phyloP scores from a whole-genome alignment of 2,113 vertebrate genomes.

The Acanthisitta chloris region DNA sequence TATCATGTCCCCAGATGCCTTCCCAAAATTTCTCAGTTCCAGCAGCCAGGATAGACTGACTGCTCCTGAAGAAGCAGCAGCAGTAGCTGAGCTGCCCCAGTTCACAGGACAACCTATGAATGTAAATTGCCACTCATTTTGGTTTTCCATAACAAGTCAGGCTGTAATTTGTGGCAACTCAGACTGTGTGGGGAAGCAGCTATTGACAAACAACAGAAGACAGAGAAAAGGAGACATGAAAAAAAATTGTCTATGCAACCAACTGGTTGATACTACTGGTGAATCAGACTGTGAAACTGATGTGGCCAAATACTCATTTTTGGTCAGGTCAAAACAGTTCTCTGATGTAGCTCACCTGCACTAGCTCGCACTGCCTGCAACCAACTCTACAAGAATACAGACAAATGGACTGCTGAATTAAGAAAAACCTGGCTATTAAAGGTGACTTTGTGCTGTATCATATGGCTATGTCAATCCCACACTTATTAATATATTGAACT shows the following conservation, averaged over 20 bases:
- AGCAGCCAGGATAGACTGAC: not conserved
- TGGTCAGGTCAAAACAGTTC: not conserved
- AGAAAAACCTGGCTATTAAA: not conserved
- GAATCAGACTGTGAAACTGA: not conserved
- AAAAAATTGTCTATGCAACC: not conserved
- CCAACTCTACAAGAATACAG: not conserved
- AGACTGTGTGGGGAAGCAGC: not conserved
- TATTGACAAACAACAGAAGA: slow-evolving; percentile 43
- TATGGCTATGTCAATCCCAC: not conserved
- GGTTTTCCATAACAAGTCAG: slow-evolving; percentile 52
- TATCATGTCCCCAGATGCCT: not conserved
- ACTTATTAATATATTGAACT: not conserved
- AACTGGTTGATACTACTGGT: too few species aligned
- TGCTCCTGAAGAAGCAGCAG: not conserved
- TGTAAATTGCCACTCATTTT: slow-evolving; percentile 43
- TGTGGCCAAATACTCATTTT: not conserved
- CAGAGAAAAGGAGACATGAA: not conserved
- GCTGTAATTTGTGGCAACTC: slow-evolving; percentile 57
- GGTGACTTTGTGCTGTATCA: not conserved
- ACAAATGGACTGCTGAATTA: not conserved
- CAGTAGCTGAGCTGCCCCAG: not conserved
- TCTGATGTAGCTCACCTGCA: not conserved
- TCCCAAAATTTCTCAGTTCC: not conserved
- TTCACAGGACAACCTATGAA: not conserved
- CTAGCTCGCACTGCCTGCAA: not conserved